These are phyloP conservation scores for Patiria pectinifera DNA, from an alignment of 53 echinoderm and acorn worm genomes.

Conservation along the genomic window DNA sequence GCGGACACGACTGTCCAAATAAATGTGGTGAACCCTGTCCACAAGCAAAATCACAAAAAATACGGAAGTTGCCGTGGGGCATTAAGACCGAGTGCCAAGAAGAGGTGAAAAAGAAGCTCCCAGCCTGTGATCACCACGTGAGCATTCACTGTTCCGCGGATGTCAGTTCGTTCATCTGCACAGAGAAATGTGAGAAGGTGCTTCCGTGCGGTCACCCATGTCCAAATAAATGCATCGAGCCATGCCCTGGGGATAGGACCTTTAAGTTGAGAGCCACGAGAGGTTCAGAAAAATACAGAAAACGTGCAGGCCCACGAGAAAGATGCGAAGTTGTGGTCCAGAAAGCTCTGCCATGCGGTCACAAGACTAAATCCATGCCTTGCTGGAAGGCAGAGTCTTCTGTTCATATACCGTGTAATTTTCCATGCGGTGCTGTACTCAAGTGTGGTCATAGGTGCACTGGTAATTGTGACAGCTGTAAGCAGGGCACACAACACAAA, in stretches of 20 bases:
- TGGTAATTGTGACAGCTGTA: constrained; percentile 74
- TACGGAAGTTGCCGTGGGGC: neutral
- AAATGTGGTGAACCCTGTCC: constrained; percentile 68
- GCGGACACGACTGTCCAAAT: constrained; percentile 76
- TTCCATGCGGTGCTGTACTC: constrained; percentile 41
- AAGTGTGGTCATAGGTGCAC: constrained; percentile 57
- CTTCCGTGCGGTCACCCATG: constrained; percentile 84
- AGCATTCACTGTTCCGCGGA: constrained; percentile 43
- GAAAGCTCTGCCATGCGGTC: constrained; percentile 46
- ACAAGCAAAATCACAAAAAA: neutral
- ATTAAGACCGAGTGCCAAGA: constrained; percentile 19
- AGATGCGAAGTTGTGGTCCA: constrained; percentile 31
- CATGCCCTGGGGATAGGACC: neutral
- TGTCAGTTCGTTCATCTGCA: constrained; percentile 62
- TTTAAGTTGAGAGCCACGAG: neutral
- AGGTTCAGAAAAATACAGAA: too few relatives aligned
- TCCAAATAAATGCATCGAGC: constrained; percentile 66
- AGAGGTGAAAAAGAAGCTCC: constrained; percentile 42
- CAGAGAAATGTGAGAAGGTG: constrained; percentile 53
- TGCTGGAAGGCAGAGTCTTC: constrained; percentile 43
- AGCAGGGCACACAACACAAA: constrained; percentile 71
- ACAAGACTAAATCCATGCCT: constrained; percentile 1
- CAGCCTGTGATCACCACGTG: constrained; percentile 69
- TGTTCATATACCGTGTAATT: neutral
- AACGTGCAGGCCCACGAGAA: neutral